Base-by-base conservation (phyloP, 2,888 invertebrate species). In the Chrysotoxum bicinctum region DNA sequence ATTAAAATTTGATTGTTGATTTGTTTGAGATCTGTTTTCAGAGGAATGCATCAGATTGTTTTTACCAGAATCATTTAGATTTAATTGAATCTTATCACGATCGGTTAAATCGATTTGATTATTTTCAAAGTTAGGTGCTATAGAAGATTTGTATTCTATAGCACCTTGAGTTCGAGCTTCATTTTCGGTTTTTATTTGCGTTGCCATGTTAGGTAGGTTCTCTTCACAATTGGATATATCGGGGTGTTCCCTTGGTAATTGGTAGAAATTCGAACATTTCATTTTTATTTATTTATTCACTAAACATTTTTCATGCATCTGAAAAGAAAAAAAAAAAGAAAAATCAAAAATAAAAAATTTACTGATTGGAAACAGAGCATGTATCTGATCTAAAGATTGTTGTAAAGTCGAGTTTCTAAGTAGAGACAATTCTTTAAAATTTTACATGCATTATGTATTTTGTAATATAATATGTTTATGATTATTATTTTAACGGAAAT, bases 101-200 rank as follows among this genome's bases (percentile, higher is more conserved):
- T 62, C 16, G 2, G 10, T 26, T 7, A 16, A 23, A 43, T 43
- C 26, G 3, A 4, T 43, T 6, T 16, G 10, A 5, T 40, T n/a
- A 9, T 62, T n/a, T 26, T 21, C 35, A 32, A 0, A 19, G 19
- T 5, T 14, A 2, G 9, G 19, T 48, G 10, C 32, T 8, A 50
- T 21, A 50, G 21, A 66, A 19, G 48, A 10, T 32, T 23, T n/a
- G 10, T 21, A n/a, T 32, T 14, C 35, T 21, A 50, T 21, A 35
- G 1, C 16, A 64, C 1, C 7, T 26, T 48, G 48, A 1, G 14
- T n/a, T n/a, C n/a, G 21, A 19, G n/a, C 48, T n/a, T 48, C 64
- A 66, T 66, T 66, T 66, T 66, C 66, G 0, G 10, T 50, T 2
- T 66, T 66, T 23, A 66, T 50, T 50, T 66, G 12, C 66, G 35